Evolutionary conservation across 2,888 invertebrate species (phyloP).

Genomic region (Acheta domesticus): DNA sequence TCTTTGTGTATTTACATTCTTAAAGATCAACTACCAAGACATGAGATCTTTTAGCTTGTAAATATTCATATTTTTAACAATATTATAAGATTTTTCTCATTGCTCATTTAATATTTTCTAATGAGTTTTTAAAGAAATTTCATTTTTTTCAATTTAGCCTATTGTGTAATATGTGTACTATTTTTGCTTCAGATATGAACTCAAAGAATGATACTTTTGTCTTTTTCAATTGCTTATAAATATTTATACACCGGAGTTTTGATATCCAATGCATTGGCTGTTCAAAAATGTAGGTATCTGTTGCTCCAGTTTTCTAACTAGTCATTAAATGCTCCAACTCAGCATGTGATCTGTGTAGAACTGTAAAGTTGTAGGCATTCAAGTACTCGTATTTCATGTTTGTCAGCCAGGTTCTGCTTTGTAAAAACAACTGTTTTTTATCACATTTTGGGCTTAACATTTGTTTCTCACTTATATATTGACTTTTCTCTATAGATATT

Average conservation of each 20-base stretch:
- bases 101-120: neutral
- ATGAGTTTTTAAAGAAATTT: neutral
- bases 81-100: neutral
- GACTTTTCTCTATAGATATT: neutral
- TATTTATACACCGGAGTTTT: neutral
- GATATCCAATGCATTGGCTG: neutral
- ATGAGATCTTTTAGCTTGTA: slow-evolving; percentile 6
- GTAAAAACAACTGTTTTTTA: neutral
- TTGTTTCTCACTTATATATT: neutral
- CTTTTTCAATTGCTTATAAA: neutral
- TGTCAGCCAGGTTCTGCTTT: neutral
- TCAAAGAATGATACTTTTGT: neutral
- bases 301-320: neutral
- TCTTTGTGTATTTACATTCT: neutral
- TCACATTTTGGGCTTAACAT: neutral
- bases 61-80: neutral
- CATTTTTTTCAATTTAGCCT: neutral
- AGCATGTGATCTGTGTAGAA: neutral
- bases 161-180: neutral
- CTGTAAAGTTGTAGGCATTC: neutral
- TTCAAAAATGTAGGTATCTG: neutral
- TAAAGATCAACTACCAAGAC: neutral
- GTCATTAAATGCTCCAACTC: neutral
- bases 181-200: neutral
- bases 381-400: neutral